phyloP scores from a whole-genome alignment of 2,113 vertebrate species.

The Apus apus region DNA sequence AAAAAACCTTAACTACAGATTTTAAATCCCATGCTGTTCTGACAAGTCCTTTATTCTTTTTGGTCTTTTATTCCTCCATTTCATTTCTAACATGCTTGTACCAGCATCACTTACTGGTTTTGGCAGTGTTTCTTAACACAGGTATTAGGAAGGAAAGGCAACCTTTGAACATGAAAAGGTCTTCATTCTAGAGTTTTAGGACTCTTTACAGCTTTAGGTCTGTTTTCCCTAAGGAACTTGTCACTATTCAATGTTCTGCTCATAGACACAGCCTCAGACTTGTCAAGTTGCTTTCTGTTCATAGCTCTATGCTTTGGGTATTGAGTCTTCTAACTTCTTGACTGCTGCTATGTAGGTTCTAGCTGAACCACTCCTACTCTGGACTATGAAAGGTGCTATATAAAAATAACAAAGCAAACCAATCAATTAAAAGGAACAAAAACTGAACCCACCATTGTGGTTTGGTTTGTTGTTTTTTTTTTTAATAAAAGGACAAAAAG shows the following conservation, averaged over 20 bases:
- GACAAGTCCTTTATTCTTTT: not conserved
- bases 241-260: not conserved
- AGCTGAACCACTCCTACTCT: not conserved
- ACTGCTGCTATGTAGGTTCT: not conserved
- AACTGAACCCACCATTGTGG: not conserved
- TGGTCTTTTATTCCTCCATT: not conserved
- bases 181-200: not conserved
- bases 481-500: not conserved
- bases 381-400: not conserved
- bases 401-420: not conserved
- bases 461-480: not conserved
- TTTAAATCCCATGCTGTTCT: not conserved
- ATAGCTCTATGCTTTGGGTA: not conserved
- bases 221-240: constrained; percentile 8
- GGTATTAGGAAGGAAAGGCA: not conserved
- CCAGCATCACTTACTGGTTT: not conserved
- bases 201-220: not conserved
- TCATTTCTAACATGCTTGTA: not conserved
- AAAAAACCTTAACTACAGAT: not conserved
- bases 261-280: not conserved
- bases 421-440: not conserved
- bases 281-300: not conserved
- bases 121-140: not conserved
- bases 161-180: not conserved
- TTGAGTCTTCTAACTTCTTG: not conserved